A percentile compares a stretch with the other conserved stretches of the same genome.
phyloP scores from a whole-genome alignment of 1,140 invertebrate species.

The Diorhabda sublineata region DNA sequence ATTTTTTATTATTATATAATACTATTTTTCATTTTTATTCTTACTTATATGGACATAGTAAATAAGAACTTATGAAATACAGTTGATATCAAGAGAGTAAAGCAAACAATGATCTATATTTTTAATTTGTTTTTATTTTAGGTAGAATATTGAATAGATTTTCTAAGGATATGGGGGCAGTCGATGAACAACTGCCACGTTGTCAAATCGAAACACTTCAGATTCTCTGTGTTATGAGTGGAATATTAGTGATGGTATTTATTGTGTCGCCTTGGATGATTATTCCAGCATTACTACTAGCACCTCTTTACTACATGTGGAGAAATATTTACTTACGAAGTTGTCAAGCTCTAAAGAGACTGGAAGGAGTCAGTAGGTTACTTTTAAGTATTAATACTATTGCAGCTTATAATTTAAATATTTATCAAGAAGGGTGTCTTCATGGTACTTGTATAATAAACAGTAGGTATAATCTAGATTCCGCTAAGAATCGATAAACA shows the following conservation, averaged over 20 bases:
- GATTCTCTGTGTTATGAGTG: conserved; percentile 53
- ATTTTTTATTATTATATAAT: too few relatives aligned
- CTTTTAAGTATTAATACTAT: too few relatives aligned
- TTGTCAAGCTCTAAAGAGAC: conserved; percentile 76
- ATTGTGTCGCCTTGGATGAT: conserved; percentile 70
- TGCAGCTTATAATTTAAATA: too few relatives aligned
- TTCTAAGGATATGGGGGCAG: conserved; percentile 69
- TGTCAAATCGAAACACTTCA: conserved; percentile 72
- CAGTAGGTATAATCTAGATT: too few relatives aligned
- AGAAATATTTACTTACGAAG: conserved; percentile 77
- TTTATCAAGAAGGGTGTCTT: too few relatives aligned
- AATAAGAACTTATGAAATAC: too few relatives aligned
- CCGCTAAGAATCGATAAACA: too few relatives aligned
- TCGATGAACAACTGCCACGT: conserved; percentile 79
- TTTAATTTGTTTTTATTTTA: background rate
- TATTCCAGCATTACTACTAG: conserved; percentile 64
- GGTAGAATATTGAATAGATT: conserved; percentile 73
- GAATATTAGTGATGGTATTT: conserved; percentile 59
- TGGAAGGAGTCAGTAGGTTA: conserved; percentile 64
- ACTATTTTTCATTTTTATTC: too few relatives aligned
- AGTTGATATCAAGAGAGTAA: background rate
- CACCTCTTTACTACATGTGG: conserved; percentile 65
- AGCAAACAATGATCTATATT: conserved; percentile 1
- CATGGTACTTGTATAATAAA: too few relatives aligned
- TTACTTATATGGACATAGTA: too few relatives aligned